A percentile compares a stretch with the other conserved stretches of the same genome.
Evolutionary conservation across 2,888 invertebrate genomes (phyloP).

Genomic region (Drosophila neonasuta): DNA sequence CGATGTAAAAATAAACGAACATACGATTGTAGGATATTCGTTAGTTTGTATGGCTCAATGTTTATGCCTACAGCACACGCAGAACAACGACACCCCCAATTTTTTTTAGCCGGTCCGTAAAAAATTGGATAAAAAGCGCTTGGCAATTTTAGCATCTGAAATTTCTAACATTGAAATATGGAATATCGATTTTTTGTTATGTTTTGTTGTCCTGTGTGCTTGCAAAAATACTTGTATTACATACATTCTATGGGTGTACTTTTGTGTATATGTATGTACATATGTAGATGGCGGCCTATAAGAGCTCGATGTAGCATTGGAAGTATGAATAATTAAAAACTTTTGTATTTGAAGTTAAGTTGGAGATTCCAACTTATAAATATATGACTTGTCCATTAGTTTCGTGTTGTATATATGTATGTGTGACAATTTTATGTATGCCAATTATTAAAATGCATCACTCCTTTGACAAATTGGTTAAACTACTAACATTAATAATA

Average conservation of each 20-base stretch:
- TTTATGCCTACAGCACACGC: slow-evolving; percentile 7
- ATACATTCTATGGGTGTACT: no score
- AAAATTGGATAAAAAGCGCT: slow-evolving; percentile 72
- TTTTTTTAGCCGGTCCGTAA: slow-evolving; percentile 64
- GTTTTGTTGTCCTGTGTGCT: slow-evolving; percentile 25
- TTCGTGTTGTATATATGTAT: no score
- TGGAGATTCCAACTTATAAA: no score
- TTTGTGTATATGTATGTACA: slow-evolving; percentile 11
- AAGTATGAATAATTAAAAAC: no score
- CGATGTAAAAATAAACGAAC: not conserved
- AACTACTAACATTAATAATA: no score
- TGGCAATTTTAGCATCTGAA: slow-evolving; percentile 75
- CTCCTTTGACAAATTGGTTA: no score
- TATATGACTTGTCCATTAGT: no score
- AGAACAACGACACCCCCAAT: slow-evolving; percentile 65
- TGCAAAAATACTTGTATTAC: slow-evolving; percentile 49
- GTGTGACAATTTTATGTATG: no score
- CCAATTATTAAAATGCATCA: no score
- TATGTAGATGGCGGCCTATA: not conserved
- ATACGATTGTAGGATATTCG: slow-evolving; percentile 26
- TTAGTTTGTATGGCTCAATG: slow-evolving; percentile 12
- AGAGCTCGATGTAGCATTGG: no score
- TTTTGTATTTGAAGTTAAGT: no score
- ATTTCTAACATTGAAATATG: slow-evolving; percentile 75
- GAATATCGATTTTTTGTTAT: slow-evolving; percentile 70